A percentile compares a stretch with the other conserved stretches of the same genome.
These are phyloP conservation scores for Fratercula arctica DNA, from an alignment of 2,797 vertebrate species.

Conservation along the genomic window DNA sequence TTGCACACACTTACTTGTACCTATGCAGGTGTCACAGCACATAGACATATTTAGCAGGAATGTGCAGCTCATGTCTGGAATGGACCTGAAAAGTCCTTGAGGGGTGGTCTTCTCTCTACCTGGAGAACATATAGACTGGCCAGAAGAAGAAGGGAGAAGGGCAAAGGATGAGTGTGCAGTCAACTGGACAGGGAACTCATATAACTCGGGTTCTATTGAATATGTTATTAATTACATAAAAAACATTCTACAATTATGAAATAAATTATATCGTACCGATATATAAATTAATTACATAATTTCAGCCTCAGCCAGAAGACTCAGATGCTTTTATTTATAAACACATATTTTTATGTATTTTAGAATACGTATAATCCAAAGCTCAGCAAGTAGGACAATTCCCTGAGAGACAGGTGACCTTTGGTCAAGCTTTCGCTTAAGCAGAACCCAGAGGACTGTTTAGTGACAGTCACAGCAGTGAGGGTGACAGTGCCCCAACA, in stretches of 20 bases:
- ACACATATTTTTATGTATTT: neutral
- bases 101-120: neutral
- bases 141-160: neutral
- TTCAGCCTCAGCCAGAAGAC: neutral
- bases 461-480: neutral
- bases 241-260: neutral
- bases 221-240: neutral
- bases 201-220: neutral
- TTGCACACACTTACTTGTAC: neutral
- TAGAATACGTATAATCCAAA: neutral
- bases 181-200: neutral
- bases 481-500: neutral
- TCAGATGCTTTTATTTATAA: neutral
- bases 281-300: neutral
- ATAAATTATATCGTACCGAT: neutral
- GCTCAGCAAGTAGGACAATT: fast-evolving
- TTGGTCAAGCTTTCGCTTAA: neutral
- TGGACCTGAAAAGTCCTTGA: neutral
- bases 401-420: neutral
- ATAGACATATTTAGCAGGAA: neutral
- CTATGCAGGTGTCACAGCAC: neutral
- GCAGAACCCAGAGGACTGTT: neutral
- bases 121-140: neutral
- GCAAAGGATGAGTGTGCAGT: neutral
- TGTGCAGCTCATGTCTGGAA: neutral